These are phyloP conservation scores for Pelusios castaneus DNA, from an alignment of 2,113 vertebrate species.

Conservation along the genomic window DNA sequence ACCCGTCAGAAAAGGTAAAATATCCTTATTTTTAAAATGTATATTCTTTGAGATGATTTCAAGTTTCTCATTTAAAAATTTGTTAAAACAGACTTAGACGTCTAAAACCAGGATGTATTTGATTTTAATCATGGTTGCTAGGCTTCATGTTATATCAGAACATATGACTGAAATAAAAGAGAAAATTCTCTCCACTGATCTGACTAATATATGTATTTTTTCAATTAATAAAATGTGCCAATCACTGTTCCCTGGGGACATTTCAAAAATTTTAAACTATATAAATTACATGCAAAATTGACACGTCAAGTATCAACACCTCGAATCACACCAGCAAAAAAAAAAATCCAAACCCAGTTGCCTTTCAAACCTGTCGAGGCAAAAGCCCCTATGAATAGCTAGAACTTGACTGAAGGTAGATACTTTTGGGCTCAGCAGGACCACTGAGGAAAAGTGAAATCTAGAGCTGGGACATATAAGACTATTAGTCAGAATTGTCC, in stretches of 20 bases:
- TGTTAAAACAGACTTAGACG: slow-evolving; percentile 37
- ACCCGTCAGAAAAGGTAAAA: slow-evolving; percentile 72
- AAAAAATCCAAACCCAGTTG: background rate
- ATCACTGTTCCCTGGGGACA: background rate
- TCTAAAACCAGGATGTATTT: slow-evolving; percentile 23
- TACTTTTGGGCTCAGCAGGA: background rate
- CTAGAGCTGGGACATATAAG: background rate
- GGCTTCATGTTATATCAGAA: background rate
- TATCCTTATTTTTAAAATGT: slow-evolving; percentile 71
- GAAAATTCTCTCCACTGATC: background rate
- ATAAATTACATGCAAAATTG: background rate
- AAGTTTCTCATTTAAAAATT: slow-evolving; percentile 61
- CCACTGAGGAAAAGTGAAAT: background rate
- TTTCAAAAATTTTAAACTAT: background rate
- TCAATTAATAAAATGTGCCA: background rate
- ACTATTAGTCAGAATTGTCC: background rate
- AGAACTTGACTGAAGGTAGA: background rate
- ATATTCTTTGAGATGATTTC: slow-evolving; percentile 66
- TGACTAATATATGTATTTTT: background rate
- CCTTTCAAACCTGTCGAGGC: background rate
- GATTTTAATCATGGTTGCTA: background rate
- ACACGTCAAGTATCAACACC: background rate
- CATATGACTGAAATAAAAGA: slow-evolving; percentile 21
- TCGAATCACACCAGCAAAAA: background rate
- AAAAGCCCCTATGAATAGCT: background rate